phyloP scores from a whole-genome alignment of 2,797 vertebrate species.

The Catharus ustulatus region DNA sequence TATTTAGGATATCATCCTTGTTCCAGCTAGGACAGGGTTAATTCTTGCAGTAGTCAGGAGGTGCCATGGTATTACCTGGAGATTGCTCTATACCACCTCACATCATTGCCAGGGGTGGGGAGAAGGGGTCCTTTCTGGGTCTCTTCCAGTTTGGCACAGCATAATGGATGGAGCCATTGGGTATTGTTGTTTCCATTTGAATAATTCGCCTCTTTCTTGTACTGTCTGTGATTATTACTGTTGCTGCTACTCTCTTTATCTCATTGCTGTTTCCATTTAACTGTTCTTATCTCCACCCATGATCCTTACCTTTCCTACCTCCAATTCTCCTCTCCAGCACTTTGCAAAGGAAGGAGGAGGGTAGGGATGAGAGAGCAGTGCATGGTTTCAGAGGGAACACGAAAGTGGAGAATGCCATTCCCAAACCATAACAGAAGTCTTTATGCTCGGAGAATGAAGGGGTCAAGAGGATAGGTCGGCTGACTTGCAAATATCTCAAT shows the following conservation, averaged over 20 bases:
- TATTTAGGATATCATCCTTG: neutral
- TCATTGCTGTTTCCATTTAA: neutral
- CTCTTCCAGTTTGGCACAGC: neutral
- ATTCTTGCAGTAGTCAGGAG: neutral
- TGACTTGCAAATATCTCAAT: neutral
- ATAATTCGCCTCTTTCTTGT: rapidly evolving
- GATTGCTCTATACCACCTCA: neutral
- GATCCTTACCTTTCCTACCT: neutral
- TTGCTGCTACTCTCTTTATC: neutral
- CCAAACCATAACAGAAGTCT: neutral
- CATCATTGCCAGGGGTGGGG: neutral
- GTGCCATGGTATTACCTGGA: neutral
- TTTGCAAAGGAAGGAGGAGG: neutral
- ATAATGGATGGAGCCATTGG: rapidly evolving
- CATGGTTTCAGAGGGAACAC: neutral
- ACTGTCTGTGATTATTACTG: neutral
- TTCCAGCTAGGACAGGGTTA: neutral
- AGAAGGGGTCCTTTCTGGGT: neutral
- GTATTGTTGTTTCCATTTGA: neutral
- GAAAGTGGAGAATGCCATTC: neutral
- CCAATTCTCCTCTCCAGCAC: neutral
- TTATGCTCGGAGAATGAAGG: neutral
- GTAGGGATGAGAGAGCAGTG: neutral
- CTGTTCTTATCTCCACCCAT: neutral
- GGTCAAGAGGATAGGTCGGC: neutral